Conservation (phyloP, 1,140 invertebrate genomes). For the Ostrea edulis region DNA sequence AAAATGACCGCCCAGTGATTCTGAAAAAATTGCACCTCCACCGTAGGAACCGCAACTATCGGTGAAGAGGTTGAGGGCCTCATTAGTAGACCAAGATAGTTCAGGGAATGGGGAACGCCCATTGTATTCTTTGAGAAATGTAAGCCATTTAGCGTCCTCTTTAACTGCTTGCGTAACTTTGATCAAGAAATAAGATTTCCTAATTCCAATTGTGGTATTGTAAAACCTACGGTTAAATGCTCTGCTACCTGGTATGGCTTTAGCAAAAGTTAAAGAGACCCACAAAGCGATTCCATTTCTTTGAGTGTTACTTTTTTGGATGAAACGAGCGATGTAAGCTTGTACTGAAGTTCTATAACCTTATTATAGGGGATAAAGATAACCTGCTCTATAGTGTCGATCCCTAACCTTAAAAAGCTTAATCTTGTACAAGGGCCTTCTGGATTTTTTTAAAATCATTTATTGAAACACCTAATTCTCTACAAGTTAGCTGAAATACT, state of each 20-base stretch:
- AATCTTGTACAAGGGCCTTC: not conserved
- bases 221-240: constrained; percentile 39
- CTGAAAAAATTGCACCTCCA: constrained; percentile 37
- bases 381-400: constrained; percentile 19
- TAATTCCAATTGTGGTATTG: not conserved
- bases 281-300: not conserved
- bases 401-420: constrained; percentile 28
- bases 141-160: constrained; percentile 13
- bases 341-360: not conserved
- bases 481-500: not conserved
- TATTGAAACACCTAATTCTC: constrained; percentile 35
- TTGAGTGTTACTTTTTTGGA: constrained; percentile 12
- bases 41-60: constrained; percentile 38
- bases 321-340: not conserved
- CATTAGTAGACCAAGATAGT: not conserved
- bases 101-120: constrained; percentile 23
- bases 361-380: constrained; percentile 25
- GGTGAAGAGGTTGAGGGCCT: not conserved
- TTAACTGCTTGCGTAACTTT: constrained; percentile 19
- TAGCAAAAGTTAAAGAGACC: constrained; percentile 7
- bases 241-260: constrained; percentile 9
- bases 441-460: not conserved
- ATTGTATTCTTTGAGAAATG: constrained; percentile 31
- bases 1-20: no score
- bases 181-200: constrained; percentile 10